Evolutionary conservation across 2,888 invertebrate genomes (phyloP), one percentile per base, ranked within the genome.

Genomic region (Thera obeliscata): DNA sequence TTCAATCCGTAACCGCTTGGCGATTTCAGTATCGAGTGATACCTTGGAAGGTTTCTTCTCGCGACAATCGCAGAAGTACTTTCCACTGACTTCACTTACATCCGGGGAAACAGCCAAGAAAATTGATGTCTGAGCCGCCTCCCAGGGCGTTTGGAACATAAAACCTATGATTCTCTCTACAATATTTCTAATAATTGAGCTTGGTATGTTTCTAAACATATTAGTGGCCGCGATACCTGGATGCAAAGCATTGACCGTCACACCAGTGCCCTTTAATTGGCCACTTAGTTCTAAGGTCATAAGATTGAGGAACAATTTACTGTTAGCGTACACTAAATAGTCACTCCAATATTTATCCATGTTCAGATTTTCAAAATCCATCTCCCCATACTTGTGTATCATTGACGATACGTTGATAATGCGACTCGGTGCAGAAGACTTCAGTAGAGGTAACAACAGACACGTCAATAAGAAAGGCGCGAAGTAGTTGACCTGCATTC

Each of bases 381-480:
- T 72, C 70, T 87, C 88, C 36, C 87, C 93, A 67, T 90, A 93
- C 71, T 83, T 87, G 77, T 96, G 95, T 9, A 95, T 92, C 36
- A 91, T 73, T 6, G 95, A 95, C 0, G 96, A 94, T 12, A 96
- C 94, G 78, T 95, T 96, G 8, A 96, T 81, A 58, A 96, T 95
- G 69, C 96, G 94, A 68, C 96, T 95, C 6, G 95, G 95, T 1
- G 93, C 91, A 2, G 95, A 94, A n/a, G 83, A 78, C 85, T 95
- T 95, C 22, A 96, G 72, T 35, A 91, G 73, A 5, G 93, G 91
- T 12, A 92, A 62, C 72, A 95, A 77, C 12, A 96, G 88, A 78
- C 95, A 95, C 2, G 96, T 96, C 62, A 97, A 88, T 63, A 97
- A 89, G 82, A 97, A 97, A 1, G 95, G 96, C 11, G 95, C 96